Conservation (phyloP, 2,113 vertebrate genomes). For the Brienomyrus brachyistius region DNA sequence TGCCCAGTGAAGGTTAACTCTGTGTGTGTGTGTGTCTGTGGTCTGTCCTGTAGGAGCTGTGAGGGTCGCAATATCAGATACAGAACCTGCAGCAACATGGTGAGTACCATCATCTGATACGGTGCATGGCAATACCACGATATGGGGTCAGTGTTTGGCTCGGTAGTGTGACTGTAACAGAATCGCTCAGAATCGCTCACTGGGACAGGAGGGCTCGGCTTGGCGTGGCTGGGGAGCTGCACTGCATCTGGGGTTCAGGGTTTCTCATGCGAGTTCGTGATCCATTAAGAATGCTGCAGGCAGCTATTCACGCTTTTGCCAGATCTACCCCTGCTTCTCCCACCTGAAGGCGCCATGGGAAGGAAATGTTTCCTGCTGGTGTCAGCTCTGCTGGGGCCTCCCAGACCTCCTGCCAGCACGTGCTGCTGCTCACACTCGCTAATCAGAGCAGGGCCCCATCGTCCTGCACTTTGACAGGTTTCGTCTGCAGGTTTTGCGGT, state of each 20-base stretch:
- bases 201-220: not conserved
- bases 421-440: constrained; percentile 47
- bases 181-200: not conserved
- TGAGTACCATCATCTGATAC: constrained; percentile 55
- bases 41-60: constrained; percentile 66
- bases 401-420: constrained; percentile 23
- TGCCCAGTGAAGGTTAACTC: not conserved
- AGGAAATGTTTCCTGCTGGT: no score
- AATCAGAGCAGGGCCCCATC: constrained; percentile 53
- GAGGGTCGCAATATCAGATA: constrained; percentile 88
- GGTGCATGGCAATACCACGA: no score
- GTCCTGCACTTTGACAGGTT: constrained; percentile 40
- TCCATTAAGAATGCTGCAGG: not conserved
- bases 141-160: not conserved
- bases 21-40: not conserved
- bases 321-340: not conserved
- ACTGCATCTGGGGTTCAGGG: not conserved
- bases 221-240: not conserved
- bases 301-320: not conserved
- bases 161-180: no score
- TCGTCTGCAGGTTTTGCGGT: constrained; percentile 61
- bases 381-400: constrained; percentile 33
- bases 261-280: not conserved
- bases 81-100: constrained; percentile 83
- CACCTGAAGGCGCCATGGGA: not conserved